A percentile compares a stretch with the other conserved stretches of the same genome.
Conservation (phyloP, 2,797 vertebrate genomes). For the Arnoldichthys spilopterus region DNA sequence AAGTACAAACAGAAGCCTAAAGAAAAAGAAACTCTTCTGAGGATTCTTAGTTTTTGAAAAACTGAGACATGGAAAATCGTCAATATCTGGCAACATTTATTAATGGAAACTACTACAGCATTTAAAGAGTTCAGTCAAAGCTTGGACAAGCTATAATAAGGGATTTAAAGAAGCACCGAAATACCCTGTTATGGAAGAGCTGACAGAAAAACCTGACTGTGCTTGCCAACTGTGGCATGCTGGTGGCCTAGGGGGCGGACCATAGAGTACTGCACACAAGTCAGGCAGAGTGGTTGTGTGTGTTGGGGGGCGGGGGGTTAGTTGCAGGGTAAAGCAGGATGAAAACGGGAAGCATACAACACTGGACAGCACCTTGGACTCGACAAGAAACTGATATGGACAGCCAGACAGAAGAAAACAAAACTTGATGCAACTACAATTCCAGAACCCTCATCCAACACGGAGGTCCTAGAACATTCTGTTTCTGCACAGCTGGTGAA, state of each 20-base stretch:
- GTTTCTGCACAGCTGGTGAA: background rate
- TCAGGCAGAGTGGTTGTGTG: constrained; percentile 58
- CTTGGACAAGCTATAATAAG: background rate
- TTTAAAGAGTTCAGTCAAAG: background rate
- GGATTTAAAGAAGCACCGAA: background rate
- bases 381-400: constrained; percentile 4
- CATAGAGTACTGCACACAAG: constrained; percentile 73
- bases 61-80: no score
- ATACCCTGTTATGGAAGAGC: background rate
- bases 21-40: background rate
- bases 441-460: background rate
- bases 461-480: background rate
- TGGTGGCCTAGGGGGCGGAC: constrained; percentile 56
- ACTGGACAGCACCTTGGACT: constrained; percentile 41
- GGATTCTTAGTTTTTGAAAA: background rate
- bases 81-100: background rate
- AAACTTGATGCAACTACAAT: background rate
- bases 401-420: background rate
- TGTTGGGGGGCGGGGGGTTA: constrained; percentile 35
- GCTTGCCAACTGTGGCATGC: constrained; percentile 49
- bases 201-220: constrained; percentile 2
- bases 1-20: constrained; percentile 16
- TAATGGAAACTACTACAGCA: background rate
- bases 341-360: constrained; percentile 60
- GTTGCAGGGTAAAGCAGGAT: constrained; percentile 52